These are phyloP conservation scores for Anguilla anguilla DNA, from an alignment of 2,797 vertebrate species.

Conservation along the genomic window DNA sequence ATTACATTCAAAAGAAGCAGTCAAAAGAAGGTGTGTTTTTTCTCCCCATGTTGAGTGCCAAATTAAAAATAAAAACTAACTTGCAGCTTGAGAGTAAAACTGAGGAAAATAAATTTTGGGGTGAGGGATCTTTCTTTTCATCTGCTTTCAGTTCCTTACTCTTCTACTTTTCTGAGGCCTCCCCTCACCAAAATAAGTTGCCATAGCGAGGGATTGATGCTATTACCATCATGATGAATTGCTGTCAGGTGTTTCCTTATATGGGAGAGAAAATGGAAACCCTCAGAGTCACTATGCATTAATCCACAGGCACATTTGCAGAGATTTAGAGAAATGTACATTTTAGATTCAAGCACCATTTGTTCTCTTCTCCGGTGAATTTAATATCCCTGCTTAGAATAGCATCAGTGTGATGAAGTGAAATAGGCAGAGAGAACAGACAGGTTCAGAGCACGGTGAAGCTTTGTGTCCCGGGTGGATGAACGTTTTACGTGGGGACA, in stretches of 20 bases:
- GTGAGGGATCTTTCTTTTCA: neutral
- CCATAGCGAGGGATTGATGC: conserved; percentile 63
- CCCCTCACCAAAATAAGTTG: conserved; percentile 52
- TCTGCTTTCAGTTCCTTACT: neutral
- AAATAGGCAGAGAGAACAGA: neutral
- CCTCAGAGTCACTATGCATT: conserved; percentile 34
- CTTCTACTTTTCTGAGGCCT: conserved; percentile 10
- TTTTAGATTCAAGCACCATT: neutral
- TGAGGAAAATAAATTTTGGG: neutral
- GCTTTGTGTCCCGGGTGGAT: neutral
- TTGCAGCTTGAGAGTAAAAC: too few relatives aligned
- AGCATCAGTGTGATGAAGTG: neutral
- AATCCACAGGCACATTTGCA: conserved; percentile 38
- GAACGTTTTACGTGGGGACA: neutral
- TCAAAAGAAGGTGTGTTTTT: too few relatives aligned
- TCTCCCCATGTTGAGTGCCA: too few relatives aligned
- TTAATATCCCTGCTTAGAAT: conserved; percentile 26
- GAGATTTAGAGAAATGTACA: conserved; percentile 27
- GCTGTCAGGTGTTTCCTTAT: conserved; percentile 38
- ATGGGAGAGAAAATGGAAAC: conserved; percentile 52
- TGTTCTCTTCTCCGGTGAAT: neutral
- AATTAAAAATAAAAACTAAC: too few relatives aligned
- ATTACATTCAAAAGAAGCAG: too few relatives aligned
- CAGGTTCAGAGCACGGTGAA: neutral
- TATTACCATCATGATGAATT: conserved; percentile 36